Conservation (phyloP, 1,140 invertebrate species). For the Uloborus diversus region DNA sequence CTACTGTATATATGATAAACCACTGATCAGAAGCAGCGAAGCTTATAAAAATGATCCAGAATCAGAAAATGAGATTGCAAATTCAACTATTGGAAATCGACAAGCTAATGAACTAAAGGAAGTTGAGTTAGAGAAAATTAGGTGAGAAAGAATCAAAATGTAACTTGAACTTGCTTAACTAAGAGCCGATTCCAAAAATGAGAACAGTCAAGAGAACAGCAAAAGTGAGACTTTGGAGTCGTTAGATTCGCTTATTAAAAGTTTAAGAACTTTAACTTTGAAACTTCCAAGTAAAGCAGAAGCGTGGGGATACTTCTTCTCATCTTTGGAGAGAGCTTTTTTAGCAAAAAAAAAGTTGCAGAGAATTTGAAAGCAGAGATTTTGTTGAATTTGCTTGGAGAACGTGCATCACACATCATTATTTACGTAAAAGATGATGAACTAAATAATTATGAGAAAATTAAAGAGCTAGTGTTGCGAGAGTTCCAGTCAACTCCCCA, state of each 20-base stretch:
- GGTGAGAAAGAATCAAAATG: too few species aligned
- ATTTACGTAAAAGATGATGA: neutral
- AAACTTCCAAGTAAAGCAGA: neutral
- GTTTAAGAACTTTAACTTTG: neutral
- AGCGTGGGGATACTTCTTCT: neutral
- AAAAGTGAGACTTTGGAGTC: neutral
- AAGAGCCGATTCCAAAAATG: too few species aligned
- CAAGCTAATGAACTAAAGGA: too few species aligned
- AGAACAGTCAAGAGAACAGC: too few species aligned
- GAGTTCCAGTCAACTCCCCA: neutral
- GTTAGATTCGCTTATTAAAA: neutral
- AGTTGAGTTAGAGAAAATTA: too few species aligned
- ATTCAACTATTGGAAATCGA: too few species aligned
- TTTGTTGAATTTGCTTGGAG: constrained; percentile 11
- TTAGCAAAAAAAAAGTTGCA: neutral
- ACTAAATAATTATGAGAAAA: constrained; percentile 17
- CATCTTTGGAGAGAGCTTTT: neutral
- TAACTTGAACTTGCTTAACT: too few species aligned
- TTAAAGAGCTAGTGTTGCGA: neutral
- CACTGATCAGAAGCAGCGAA: too few species aligned
- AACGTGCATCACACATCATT: neutral
- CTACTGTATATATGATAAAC: too few species aligned
- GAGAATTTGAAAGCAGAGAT: constrained; percentile 11
- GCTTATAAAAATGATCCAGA: too few species aligned
- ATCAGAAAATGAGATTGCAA: too few species aligned